These are phyloP conservation scores for Danio albolineatus DNA, from an alignment of 2,797 vertebrate genomes.

Conservation along the genomic window DNA sequence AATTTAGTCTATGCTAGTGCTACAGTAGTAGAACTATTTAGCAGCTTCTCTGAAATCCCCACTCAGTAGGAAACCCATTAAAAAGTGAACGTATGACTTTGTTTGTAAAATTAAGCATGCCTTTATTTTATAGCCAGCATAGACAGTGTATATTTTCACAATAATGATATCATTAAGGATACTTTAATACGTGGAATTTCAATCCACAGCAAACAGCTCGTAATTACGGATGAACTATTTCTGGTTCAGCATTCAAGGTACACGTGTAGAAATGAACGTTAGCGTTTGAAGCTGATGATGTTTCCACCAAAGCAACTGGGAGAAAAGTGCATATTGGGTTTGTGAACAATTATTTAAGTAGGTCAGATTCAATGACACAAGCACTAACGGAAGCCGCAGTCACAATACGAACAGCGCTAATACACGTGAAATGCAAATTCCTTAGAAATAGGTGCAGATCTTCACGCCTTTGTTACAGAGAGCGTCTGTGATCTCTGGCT, in stretches of 20 bases:
- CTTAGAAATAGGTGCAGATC: conserved; percentile 16
- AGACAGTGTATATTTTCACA: conserved; percentile 1
- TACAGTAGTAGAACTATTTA: not conserved
- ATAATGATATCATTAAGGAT: not conserved
- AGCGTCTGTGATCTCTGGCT: conserved; percentile 22
- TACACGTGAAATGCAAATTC: conserved; percentile 35
- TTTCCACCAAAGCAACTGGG: conserved; percentile 22
- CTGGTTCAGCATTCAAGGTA: not conserved
- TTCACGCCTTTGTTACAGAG: conserved; percentile 3
- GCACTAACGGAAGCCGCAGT: not conserved
- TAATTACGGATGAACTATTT: conserved; percentile 12
- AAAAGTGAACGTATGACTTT: not conserved
- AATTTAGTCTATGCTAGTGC: conserved; percentile 15
- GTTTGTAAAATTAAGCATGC: conserved; percentile 17
- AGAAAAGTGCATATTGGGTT: conserved; percentile 28
- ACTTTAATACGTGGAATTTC: not conserved
- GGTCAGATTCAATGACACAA: conserved; percentile 28
- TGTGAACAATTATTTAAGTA: conserved; percentile 25
- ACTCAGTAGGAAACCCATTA: conserved; percentile 10
- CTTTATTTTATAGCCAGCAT: not conserved
- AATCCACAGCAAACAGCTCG: not conserved
- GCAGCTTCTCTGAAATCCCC: conserved; percentile 8
- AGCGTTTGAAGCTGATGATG: conserved; percentile 25
- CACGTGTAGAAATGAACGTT: conserved; percentile 14
- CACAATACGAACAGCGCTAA: conserved; percentile 9